Base-by-base conservation (phyloP, 2,113 vertebrate genomes). In the Alaudala cheleensis region DNA sequence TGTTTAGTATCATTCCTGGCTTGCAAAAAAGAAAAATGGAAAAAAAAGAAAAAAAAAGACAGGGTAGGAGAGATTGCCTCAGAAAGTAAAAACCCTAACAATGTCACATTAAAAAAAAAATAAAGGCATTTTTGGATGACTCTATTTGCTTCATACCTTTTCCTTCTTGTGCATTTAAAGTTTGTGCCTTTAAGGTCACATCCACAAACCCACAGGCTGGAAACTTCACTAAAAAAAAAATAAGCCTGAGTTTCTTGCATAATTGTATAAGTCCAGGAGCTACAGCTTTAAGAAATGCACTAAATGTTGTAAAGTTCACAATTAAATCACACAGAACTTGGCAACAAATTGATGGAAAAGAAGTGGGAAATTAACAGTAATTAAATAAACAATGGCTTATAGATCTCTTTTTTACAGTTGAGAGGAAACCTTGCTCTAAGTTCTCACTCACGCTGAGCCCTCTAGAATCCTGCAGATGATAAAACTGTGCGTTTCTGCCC, bases 241-340 rank as follows among this genome's bases (percentile, higher is more conserved):
- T 0, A n/a, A 91, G 13, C 16, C 15, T 4, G 5, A 61, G 9
- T 88, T 86, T 90, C 82, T 94, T 77, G 67, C 71, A 26, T 73
- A 96, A 83, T 37, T 57, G 44, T 53, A 1, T 2, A 37, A 78
- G 50, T 88, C 33, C 62, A 44, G 84, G 67, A 92, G 58, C 73
- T 87, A 66, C 81, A 76, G 74, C 93, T 96, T 96, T 81, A 92
- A 94, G 89, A 86, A 81, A 60, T 49, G 57, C 66, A 85, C 28
- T 50, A 37, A 79, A 78, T 23, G 61, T 54, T 50, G 49, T 69
- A 11, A 86, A 71, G 78, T 79, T 82, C 70, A 50, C 66, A 60
- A 65, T 67, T 71, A 79, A 91, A 95, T 84, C 86, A 56, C 73
- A n/a, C 3, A 22, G 33, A 56, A 81, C 70, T 81, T 45, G 83